Conservation (phyloP, 2,113 vertebrate genomes). For the Macquaria ambigua region DNA sequence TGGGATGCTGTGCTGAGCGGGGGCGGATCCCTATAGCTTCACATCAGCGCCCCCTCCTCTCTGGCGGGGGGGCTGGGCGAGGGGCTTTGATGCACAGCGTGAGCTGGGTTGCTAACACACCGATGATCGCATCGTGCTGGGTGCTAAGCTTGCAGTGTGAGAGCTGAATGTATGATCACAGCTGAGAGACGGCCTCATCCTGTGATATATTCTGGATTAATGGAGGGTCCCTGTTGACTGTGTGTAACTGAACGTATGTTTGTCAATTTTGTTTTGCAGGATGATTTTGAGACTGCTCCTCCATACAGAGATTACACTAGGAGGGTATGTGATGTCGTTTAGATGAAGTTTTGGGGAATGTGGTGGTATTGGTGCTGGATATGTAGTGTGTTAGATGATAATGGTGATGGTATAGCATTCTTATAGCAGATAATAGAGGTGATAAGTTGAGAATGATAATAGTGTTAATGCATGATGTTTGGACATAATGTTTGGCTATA, state of each 20-base stretch:
- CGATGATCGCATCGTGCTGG: constrained; percentile 57
- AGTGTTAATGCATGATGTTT: constrained; percentile 34
- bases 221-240: constrained; percentile 26
- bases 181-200: constrained; percentile 47
- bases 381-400: not conserved
- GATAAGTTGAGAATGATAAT: not conserved
- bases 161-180: constrained; percentile 60
- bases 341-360: constrained; percentile 37
- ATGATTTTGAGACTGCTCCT: constrained; percentile 66
- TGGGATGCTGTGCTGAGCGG: constrained; percentile 55
- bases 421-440: not conserved
- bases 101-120: constrained; percentile 69
- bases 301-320: constrained; percentile 78
- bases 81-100: constrained; percentile 74
- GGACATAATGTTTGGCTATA: not conserved
- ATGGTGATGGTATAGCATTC: constrained; percentile 43
- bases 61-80: constrained; percentile 53
- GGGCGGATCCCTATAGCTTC: constrained; percentile 69
- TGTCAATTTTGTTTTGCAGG: constrained; percentile 75
- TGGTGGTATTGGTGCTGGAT: constrained; percentile 49
- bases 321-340: constrained; percentile 74
- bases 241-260: constrained; percentile 47
- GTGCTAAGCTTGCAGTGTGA: constrained; percentile 59
- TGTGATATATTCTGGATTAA: constrained; percentile 29
- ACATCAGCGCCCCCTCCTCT: constrained; percentile 14